phyloP scores from a whole-genome alignment of 2,797 vertebrate species.

The Trematomus bernacchii region DNA sequence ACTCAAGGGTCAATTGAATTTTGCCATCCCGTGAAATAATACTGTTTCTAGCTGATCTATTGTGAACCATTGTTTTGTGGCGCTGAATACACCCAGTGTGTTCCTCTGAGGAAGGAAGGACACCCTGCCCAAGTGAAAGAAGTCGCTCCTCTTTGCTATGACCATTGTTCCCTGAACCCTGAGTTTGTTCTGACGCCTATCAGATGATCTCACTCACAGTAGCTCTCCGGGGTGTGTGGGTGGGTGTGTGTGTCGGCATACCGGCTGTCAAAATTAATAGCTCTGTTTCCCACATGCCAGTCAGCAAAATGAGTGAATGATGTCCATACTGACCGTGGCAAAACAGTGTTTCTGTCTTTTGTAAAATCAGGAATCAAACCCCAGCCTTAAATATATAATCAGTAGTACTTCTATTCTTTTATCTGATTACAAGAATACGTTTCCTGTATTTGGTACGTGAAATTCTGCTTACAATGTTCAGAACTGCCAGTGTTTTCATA shows the following conservation, averaged over 20 bases:
- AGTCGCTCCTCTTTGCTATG: slow-evolving; percentile 76
- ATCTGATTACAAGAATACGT: too few relatives aligned
- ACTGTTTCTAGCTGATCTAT: slow-evolving; percentile 70
- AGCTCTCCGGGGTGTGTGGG: slow-evolving; percentile 8
- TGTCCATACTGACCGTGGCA: background rate
- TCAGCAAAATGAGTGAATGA: background rate
- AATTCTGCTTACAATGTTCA: too few relatives aligned
- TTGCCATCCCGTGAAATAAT: slow-evolving; percentile 73
- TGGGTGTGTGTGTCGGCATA: slow-evolving; percentile 2
- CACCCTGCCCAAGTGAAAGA: slow-evolving; percentile 88
- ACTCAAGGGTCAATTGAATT: slow-evolving; percentile 60
- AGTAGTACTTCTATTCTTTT: too few relatives aligned
- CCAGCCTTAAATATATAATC: too few relatives aligned
- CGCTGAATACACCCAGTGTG: slow-evolving; percentile 85
- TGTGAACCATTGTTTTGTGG: slow-evolving; percentile 70
- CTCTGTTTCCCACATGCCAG: slow-evolving; percentile 17
- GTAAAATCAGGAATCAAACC: too few relatives aligned
- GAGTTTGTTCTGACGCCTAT: slow-evolving; percentile 61
- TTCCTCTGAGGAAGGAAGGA: slow-evolving; percentile 87
- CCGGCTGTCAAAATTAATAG: slow-evolving; percentile 33
- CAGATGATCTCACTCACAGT: slow-evolving; percentile 56
- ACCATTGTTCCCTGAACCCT: slow-evolving; percentile 76
- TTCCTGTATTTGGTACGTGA: too few relatives aligned
- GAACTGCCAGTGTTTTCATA: too few relatives aligned
- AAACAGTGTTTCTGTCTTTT: too few relatives aligned